These are phyloP conservation scores for Salvator merianae DNA, from an alignment of 2,113 vertebrate genomes.

Conservation along the genomic window DNA sequence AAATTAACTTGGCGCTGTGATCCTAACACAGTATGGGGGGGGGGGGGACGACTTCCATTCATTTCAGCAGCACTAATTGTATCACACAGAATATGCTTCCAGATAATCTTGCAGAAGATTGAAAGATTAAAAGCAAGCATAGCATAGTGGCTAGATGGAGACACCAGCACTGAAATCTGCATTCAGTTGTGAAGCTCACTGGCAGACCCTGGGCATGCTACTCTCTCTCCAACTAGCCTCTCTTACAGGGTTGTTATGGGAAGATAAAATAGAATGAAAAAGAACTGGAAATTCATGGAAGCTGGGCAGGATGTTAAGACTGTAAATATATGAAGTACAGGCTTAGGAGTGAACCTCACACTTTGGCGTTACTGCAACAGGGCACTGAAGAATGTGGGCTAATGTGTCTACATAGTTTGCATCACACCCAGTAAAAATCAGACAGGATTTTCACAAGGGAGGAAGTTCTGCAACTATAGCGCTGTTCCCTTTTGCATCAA, in stretches of 20 bases:
- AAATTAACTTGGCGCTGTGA: constrained; percentile 36
- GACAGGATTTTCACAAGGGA: neutral
- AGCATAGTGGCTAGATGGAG: too few relatives aligned
- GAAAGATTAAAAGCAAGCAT: too few relatives aligned
- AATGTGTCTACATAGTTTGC: neutral
- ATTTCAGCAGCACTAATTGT: neutral
- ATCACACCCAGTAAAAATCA: too few relatives aligned
- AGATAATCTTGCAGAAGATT: neutral
- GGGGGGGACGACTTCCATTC: neutral
- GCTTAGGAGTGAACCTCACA: neutral
- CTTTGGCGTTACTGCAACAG: neutral
- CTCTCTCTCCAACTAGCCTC: too few relatives aligned
- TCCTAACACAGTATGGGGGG: constrained; percentile 15
- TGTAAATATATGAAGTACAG: neutral
- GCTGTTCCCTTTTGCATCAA: neutral
- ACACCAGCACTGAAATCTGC: too few relatives aligned
- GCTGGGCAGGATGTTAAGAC: too few relatives aligned
- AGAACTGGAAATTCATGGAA: too few relatives aligned
- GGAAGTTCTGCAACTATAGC: neutral
- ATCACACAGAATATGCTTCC: neutral
- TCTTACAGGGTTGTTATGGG: too few relatives aligned
- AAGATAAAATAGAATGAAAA: too few relatives aligned
- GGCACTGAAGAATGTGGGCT: neutral
- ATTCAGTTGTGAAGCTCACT: too few relatives aligned
- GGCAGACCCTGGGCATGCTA: too few relatives aligned